These are phyloP conservation scores for Paradoxurus hermaphroditus DNA, from an alignment of 2,113 vertebrate species.

Conservation along the genomic window DNA sequence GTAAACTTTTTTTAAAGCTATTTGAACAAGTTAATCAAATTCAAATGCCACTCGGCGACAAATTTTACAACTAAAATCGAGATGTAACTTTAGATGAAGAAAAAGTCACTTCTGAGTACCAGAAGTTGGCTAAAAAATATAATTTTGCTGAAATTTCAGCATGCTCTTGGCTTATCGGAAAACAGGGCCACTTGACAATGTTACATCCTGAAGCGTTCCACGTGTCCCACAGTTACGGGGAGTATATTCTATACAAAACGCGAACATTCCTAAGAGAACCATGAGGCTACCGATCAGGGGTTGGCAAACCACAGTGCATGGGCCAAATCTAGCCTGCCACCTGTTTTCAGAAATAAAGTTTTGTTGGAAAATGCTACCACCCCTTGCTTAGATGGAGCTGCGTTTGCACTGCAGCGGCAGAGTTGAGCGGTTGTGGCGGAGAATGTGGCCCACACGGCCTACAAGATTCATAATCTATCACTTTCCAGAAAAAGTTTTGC, in stretches of 20 bases:
- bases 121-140: background rate
- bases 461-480: background rate
- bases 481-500: background rate
- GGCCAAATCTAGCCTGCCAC: background rate
- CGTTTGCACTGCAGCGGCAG: accelerated
- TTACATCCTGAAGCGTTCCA: background rate
- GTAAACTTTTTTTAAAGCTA: background rate
- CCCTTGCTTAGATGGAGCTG: background rate
- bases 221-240: background rate
- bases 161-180: background rate
- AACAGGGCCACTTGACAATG: background rate
- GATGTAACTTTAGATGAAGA: background rate
- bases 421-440: background rate
- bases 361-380: background rate
- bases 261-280: background rate
- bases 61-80: background rate
- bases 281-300: background rate
- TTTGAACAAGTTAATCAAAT: background rate
- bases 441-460: accelerated
- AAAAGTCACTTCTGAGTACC: background rate
- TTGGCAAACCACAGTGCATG: background rate
- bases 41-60: background rate
- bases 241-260: background rate
- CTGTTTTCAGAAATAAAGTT: background rate
- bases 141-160: background rate